These are phyloP conservation scores for Picathartes gymnocephalus DNA, from an alignment of 2,113 vertebrate species.

Conservation along the genomic window DNA sequence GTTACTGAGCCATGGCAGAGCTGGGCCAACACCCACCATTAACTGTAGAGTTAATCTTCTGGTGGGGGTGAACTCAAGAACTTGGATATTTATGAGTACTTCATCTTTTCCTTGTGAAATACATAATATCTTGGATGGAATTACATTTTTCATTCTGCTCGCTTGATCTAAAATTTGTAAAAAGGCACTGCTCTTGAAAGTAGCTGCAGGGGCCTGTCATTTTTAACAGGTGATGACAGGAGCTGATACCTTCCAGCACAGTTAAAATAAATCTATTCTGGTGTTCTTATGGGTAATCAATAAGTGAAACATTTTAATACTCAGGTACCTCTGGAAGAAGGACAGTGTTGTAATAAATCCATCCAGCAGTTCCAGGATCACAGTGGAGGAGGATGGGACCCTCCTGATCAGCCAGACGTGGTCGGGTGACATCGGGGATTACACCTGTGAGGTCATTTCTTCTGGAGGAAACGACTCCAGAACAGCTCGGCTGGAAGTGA, in stretches of 20 bases:
- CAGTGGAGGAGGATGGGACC: slow-evolving; percentile 79
- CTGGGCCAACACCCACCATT: not conserved
- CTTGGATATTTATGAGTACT: not conserved
- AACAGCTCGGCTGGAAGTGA: slow-evolving; percentile 89
- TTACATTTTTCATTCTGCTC: not conserved
- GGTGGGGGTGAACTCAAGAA: not conserved
- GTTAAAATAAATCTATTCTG: not conserved
- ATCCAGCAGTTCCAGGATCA: slow-evolving; percentile 80
- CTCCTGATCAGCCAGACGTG: slow-evolving; percentile 94
- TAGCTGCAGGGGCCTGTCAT: not conserved
- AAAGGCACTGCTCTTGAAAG: not conserved
- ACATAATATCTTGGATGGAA: not conserved
- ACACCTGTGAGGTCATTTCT: slow-evolving; percentile 87
- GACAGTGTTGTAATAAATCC: slow-evolving; percentile 73
- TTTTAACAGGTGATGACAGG: not conserved
- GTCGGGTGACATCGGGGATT: slow-evolving; percentile 96
- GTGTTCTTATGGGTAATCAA: not conserved
- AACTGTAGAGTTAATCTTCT: not conserved
- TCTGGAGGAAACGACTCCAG: slow-evolving; percentile 86
- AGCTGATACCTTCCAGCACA: not conserved
- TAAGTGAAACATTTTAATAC: not conserved
- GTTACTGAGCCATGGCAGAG: not conserved
- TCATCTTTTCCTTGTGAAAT: not conserved
- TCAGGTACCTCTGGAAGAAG: slow-evolving; percentile 90
- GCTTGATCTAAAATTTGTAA: not conserved